These are phyloP conservation scores for Paracentrotus lividus DNA, from an alignment of 53 echinoderm and acorn worm species.

Conservation along the genomic window DNA sequence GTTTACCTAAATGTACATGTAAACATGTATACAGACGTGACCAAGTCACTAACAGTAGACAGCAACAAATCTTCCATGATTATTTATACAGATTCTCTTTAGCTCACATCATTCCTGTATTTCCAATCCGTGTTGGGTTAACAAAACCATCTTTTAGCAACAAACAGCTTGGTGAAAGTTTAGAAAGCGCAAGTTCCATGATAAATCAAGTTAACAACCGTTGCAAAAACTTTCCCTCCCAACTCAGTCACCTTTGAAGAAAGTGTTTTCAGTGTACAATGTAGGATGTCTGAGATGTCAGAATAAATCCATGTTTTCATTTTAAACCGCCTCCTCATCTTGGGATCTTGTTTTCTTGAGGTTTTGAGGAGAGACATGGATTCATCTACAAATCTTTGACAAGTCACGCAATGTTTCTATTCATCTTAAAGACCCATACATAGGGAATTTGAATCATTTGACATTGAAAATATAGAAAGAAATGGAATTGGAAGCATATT, in stretches of 20 bases:
- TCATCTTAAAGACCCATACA: neutral
- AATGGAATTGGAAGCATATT: neutral
- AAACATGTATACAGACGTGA: neutral
- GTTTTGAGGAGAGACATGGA: neutral
- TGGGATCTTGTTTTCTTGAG: neutral
- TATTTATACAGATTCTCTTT: constrained; percentile 34
- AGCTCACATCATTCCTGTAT: neutral
- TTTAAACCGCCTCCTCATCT: neutral
- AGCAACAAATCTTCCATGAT: neutral
- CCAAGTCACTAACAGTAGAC: neutral
- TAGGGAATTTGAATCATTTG: neutral
- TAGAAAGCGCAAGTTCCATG: neutral
- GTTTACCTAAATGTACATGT: too few relatives aligned
- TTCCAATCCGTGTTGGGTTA: constrained; percentile 2
- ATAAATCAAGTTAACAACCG: constrained; percentile 42
- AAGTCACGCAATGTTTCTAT: constrained; percentile 37
- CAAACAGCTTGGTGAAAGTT: constrained; percentile 17
- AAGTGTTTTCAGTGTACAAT: constrained; percentile 1
- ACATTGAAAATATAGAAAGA: neutral
- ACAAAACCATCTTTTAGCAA: constrained; percentile 50
- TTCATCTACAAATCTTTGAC: neutral
- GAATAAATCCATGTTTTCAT: neutral
- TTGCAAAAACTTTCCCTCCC: neutral
- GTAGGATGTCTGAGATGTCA: neutral
- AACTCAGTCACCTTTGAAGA: neutral